Conservation (phyloP, 1,140 invertebrate species). For the Aphelenchoides fujianensis region DNA sequence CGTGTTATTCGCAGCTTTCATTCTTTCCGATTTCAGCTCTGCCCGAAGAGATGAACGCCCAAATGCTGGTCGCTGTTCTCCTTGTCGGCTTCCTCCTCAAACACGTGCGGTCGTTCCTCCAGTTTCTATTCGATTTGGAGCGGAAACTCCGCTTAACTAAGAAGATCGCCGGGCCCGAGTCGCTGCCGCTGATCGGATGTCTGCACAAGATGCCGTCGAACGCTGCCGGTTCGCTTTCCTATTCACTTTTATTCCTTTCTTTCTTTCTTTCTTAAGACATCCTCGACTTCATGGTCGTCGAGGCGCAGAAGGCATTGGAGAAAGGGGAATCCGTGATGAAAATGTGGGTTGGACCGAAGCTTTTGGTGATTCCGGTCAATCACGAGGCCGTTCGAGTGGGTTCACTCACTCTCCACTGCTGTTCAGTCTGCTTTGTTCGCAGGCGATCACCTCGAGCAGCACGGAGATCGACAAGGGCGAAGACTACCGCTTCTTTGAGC, state of each 20-base stretch:
- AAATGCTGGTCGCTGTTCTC: background rate
- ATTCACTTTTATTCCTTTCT: background rate
- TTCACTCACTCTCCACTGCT: background rate
- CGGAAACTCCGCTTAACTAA: background rate
- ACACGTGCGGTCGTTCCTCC: background rate
- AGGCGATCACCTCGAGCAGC: conserved; percentile 25
- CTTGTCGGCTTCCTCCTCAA: background rate
- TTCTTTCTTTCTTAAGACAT: background rate
- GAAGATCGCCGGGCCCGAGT: background rate
- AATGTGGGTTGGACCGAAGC: background rate
- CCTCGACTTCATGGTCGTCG: background rate
- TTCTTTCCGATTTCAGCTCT: too few relatives aligned
- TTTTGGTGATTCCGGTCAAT: background rate
- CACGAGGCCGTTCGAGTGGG: background rate
- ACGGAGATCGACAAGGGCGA: conserved; percentile 33
- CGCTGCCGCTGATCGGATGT: background rate
- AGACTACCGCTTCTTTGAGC: conserved; percentile 35
- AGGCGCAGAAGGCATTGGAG: background rate
- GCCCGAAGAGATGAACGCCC: too few relatives aligned
- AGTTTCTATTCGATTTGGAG: background rate
- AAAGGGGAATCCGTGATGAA: background rate
- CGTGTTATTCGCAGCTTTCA: too few relatives aligned
- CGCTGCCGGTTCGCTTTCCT: background rate
- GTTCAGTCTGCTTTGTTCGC: background rate
- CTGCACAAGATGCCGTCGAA: background rate